phyloP scores from a whole-genome alignment of 2,888 invertebrate genomes.

The Tipula unca region DNA sequence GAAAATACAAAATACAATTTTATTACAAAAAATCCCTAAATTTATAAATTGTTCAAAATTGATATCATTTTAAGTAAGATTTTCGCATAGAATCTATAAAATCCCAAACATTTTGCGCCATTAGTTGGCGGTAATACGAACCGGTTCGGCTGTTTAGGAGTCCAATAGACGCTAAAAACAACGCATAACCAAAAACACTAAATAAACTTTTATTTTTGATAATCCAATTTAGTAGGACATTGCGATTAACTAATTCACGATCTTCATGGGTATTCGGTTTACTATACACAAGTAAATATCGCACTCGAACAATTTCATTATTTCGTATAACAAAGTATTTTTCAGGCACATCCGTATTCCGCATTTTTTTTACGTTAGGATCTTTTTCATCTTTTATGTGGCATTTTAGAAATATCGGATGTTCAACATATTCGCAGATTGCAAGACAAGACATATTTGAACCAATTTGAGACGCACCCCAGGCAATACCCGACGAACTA shows the following conservation, averaged over 20 bases:
- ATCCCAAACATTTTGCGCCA: background rate
- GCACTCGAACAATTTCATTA: constrained; percentile 63
- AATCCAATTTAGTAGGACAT: constrained; percentile 46
- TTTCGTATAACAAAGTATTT: constrained; percentile 70
- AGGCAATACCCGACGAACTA: constrained; percentile 63
- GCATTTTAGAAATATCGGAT: constrained; percentile 53
- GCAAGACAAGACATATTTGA: constrained; percentile 69
- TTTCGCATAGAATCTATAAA: background rate
- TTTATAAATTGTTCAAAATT: background rate
- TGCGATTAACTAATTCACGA: background rate
- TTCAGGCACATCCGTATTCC: constrained; percentile 44
- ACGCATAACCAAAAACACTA: constrained; percentile 53
- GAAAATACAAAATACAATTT: background rate
- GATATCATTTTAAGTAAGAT: background rate
- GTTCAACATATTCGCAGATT: constrained; percentile 69
- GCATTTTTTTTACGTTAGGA: constrained; percentile 31
- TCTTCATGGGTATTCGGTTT: constrained; percentile 31
- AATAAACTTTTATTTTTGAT: constrained; percentile 52
- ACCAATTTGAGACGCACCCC: constrained; percentile 69
- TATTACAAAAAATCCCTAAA: background rate
- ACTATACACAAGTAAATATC: constrained; percentile 66
- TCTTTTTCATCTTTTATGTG: constrained; percentile 35
- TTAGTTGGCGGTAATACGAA: constrained; percentile 44
- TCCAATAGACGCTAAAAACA: constrained; percentile 55
- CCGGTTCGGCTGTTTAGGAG: constrained; percentile 54